Evolutionary conservation across 2,797 vertebrate genomes (phyloP).

Genomic region (Hippopotamyrus pictus): DNA sequence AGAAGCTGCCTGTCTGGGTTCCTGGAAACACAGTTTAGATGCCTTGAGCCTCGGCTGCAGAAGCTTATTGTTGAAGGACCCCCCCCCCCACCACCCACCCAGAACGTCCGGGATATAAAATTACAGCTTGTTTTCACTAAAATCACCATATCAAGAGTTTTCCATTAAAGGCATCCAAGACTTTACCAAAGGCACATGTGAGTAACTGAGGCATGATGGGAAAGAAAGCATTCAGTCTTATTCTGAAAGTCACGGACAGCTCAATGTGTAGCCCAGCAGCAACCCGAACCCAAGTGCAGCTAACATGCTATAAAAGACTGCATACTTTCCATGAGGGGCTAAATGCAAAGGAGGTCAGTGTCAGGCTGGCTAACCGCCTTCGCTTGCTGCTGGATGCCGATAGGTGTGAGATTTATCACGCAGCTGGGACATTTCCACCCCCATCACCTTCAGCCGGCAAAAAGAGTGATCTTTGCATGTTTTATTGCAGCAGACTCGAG

Average conservation of each 20-base stretch:
- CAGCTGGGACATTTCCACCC: slow-evolving; percentile 4
- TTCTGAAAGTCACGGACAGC: not conserved
- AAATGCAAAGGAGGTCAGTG: not conserved
- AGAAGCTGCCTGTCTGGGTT: not conserved
- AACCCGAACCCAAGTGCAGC: not conserved
- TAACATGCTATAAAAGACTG: not conserved
- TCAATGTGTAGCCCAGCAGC: not conserved
- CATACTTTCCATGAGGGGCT: not conserved
- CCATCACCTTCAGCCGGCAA: not conserved
- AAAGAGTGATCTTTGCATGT: not conserved
- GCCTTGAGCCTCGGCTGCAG: not conserved
- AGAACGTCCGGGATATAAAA: not conserved
- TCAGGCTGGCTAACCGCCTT: not conserved
- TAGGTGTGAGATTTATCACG: not conserved
- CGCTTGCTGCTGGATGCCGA: not conserved
- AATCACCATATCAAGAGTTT: slow-evolving; percentile 1
- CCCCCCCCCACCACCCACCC: not conserved
- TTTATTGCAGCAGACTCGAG: not conserved
- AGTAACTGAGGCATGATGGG: not conserved
- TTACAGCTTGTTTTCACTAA: slow-evolving; percentile 12
- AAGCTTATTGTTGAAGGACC: not conserved
- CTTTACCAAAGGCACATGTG: slow-evolving; percentile 12
- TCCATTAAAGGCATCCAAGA: not conserved
- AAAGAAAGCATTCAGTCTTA: not conserved
- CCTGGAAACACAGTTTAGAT: not conserved